Evolutionary conservation across 1,140 invertebrate genomes (phyloP).

Genomic region (Polyergus mexicanus): DNA sequence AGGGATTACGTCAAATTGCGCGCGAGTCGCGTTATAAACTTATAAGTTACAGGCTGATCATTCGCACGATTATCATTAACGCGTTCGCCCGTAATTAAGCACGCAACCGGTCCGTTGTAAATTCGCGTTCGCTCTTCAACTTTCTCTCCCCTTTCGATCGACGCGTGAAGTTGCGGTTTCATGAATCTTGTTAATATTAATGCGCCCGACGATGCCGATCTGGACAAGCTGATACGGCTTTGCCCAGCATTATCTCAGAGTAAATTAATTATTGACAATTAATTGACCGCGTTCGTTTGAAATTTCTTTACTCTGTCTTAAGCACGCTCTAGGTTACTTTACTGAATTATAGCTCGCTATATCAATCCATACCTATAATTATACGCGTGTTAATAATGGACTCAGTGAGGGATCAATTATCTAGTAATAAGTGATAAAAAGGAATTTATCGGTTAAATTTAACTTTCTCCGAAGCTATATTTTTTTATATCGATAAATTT

Average conservation of each 20-base stretch:
- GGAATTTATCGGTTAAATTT: background rate
- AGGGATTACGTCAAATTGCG: conserved; percentile 40
- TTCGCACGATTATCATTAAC: conserved; percentile 52
- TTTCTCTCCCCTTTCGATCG: conserved; percentile 24
- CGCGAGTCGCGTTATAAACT: conserved; percentile 60
- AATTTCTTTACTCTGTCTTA: conserved; percentile 26
- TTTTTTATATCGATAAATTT: background rate
- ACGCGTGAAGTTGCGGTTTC: conserved; percentile 48
- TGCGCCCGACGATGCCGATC: conserved; percentile 53
- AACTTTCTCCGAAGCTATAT: background rate
- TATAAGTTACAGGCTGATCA: conserved; percentile 59
- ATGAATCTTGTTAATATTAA: conserved; percentile 64
- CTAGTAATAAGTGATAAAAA: background rate
- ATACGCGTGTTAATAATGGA: background rate
- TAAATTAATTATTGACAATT: conserved; percentile 60
- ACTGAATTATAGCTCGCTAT: conserved; percentile 30
- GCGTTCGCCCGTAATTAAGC: conserved; percentile 52
- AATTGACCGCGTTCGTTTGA: conserved; percentile 16
- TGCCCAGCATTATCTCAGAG: conserved; percentile 10
- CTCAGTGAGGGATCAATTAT: conserved; percentile 30
- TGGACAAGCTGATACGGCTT: conserved; percentile 58
- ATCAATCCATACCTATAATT: conserved; percentile 35
- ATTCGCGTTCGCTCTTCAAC: conserved; percentile 56
- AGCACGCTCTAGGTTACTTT: conserved; percentile 22
- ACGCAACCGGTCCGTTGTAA: conserved; percentile 39